phyloP scores from a whole-genome alignment of 2,888 invertebrate genomes.

The Macaria notata region DNA sequence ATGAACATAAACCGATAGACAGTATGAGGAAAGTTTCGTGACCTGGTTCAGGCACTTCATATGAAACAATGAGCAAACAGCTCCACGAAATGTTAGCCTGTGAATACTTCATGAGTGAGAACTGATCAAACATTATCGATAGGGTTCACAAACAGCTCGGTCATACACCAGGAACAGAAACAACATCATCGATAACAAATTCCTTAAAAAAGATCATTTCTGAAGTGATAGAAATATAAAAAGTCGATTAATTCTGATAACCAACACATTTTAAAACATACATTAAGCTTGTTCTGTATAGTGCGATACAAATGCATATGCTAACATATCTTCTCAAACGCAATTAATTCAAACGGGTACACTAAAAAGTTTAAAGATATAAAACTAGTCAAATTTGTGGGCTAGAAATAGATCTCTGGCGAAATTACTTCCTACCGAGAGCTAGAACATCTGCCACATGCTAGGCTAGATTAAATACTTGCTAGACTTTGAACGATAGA shows the following conservation, averaged over 20 bases:
- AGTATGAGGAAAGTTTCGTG: slow-evolving; percentile 19
- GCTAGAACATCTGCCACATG: no score
- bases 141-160: slow-evolving; percentile 16
- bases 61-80: slow-evolving; percentile 17
- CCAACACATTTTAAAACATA: no score
- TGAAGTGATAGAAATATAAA: no score
- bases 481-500: no score
- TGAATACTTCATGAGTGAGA: slow-evolving; percentile 4
- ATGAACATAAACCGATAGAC: not conserved
- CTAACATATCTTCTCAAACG: slow-evolving; percentile 36
- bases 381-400: slow-evolving; percentile 10
- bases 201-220: no score
- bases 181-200: no score
- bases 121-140: slow-evolving; percentile 8
- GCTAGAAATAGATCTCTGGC: not conserved
- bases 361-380: slow-evolving; percentile 12
- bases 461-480: no score
- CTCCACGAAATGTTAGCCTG: slow-evolving; percentile 4
- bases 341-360: slow-evolving; percentile 1
- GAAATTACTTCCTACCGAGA: no score
- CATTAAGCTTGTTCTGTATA: slow-evolving; percentile 5
- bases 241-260: no score
- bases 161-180: not conserved
- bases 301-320: slow-evolving; percentile 32
- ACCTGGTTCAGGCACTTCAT: slow-evolving; percentile 21